Base-by-base conservation (phyloP, 2,888 invertebrate genomes). In the Volucella bombylans region DNA sequence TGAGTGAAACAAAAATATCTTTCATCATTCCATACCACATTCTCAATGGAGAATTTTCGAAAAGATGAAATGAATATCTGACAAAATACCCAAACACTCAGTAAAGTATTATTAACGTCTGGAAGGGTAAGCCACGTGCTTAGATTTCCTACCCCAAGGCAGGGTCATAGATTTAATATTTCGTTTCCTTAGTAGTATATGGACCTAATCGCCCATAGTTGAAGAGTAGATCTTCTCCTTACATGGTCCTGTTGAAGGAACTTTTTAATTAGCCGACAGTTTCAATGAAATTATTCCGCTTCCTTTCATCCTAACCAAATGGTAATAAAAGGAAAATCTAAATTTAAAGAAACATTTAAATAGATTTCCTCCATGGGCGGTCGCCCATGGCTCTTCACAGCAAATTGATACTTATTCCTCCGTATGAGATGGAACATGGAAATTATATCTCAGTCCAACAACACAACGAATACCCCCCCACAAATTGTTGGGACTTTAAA, bases 401-500 rank as follows among this genome's bases (percentile, higher is more conserved):
- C 65, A 65, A 52, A 55, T 68, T 68, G 43, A 54, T 45, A 54
- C 23, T 31, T 31, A 31, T 31, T 31, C 8, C 39, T 11, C 41
- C 31, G 4, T 10, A 31, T 31, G 31, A 31, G 6, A 31, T 31
- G 6, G 31, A 31, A 31, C 31, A 31, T 31, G 6, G 31, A 31
- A 31, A 31, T 31, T 31, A 31, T 31, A 31, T 31, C 6, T 31
- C 31, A 31, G 31, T 31, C 6, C 31, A 31, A 31, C 31, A 31
- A 31, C 31, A 31, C 31, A 31, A 31, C 31, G 31, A 11, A 31
- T 4, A 50, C 43, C n/a, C 38, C 52, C 18, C 43, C 8, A 41
- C 62, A 71, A 77, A 77, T 71, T 69, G 47, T 23, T 50, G 65
- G 4, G 65, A 68, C 62, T 80, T 41, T 74, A 43, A 59, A 52